Evolutionary conservation across 2,888 invertebrate genomes (phyloP).

Genomic region (Polydesmus complanatus): DNA sequence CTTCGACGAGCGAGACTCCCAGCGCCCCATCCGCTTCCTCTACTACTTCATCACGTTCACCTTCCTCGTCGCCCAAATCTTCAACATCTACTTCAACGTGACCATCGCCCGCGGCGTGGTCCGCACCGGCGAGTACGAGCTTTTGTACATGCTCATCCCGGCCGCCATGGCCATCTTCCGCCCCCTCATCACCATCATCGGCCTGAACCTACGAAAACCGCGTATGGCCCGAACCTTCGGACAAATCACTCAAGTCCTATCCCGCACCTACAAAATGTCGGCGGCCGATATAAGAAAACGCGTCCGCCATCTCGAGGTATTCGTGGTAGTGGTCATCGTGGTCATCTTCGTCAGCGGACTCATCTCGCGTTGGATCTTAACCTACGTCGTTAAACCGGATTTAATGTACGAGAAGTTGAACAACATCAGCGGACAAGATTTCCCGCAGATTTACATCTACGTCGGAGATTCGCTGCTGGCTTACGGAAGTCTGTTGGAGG

Average conservation of each 20-base stretch:
- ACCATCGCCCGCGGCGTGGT: not conserved
- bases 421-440: not conserved
- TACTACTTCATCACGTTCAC: not conserved
- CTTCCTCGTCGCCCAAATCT: not conserved
- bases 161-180: not conserved
- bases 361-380: not conserved
- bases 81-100: not conserved
- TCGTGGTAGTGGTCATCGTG: not conserved
- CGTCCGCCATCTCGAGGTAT: not conserved
- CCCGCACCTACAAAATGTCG: not conserved
- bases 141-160: not conserved
- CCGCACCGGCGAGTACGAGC: not conserved
- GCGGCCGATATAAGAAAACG: not conserved
- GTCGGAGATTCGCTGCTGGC: not conserved
- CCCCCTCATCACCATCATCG: not conserved
- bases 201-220: not conserved
- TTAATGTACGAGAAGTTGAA: not conserved
- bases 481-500: not conserved
- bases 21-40: not conserved
- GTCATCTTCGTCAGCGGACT: not conserved
- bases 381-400: not conserved
- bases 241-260: not conserved
- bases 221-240: not conserved
- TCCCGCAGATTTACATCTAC: not conserved
- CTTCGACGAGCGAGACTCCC: not conserved